These are phyloP conservation scores for Thecophora atra DNA, from an alignment of 2,888 invertebrate genomes.

Conservation along the genomic window DNA sequence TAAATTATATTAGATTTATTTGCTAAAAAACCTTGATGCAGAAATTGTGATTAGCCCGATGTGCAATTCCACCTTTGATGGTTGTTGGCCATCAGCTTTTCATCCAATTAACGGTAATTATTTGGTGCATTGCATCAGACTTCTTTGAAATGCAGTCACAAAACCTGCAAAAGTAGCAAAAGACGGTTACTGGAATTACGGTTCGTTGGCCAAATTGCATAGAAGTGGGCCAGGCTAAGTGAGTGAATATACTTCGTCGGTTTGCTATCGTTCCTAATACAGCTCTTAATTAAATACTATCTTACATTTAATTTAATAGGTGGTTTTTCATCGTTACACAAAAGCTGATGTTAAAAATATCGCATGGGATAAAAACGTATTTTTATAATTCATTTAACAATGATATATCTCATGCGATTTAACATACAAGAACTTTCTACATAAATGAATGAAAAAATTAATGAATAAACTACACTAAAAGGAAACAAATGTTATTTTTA, in stretches of 20 bases:
- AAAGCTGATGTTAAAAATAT: not conserved
- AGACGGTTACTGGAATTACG: not conserved
- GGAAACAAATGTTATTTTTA: not conserved
- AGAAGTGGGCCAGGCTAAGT: no score
- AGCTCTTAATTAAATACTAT: not conserved
- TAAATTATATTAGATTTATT: not conserved
- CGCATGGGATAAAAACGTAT: not conserved
- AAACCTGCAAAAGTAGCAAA: not conserved
- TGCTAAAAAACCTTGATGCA: constrained; percentile 9
- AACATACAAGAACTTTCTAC: not conserved
- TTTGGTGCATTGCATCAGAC: constrained; percentile 24
- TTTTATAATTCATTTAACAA: no score
- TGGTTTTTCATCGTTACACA: no score
- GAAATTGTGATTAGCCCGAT: not conserved
- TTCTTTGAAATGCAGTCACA: not conserved
- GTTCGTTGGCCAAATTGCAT: no score
- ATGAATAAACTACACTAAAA: not conserved
- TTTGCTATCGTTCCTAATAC: not conserved
- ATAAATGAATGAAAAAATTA: not conserved
- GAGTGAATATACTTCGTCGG: no score
- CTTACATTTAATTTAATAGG: not conserved
- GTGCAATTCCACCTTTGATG: not conserved
- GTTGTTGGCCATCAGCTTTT: constrained; percentile 45
- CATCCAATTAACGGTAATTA: constrained; percentile 55
- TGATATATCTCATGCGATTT: no score